A percentile compares a stretch with the other conserved stretches of the same genome.
phyloP scores from a whole-genome alignment of 2,797 vertebrate genomes.

The Melanotaenia trifasciata region DNA sequence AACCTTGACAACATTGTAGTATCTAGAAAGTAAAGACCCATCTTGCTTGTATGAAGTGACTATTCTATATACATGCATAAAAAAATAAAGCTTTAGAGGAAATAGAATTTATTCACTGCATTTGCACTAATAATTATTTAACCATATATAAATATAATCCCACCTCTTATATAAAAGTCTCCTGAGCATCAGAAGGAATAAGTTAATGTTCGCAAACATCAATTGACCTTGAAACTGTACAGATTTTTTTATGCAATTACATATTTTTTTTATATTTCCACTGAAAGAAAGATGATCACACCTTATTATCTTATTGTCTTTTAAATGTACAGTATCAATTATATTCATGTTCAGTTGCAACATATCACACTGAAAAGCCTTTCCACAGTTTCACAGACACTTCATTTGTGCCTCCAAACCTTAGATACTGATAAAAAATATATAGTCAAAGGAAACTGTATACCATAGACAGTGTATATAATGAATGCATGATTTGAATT shows the following conservation, averaged over 20 bases:
- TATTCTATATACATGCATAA: too few species aligned
- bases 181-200: constrained; percentile 34
- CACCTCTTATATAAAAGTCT: constrained; percentile 1
- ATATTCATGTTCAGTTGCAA: too few species aligned
- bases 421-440: constrained; percentile 34
- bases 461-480: not conserved
- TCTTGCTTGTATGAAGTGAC: too few species aligned
- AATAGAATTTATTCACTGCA: not conserved
- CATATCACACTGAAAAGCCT: too few species aligned
- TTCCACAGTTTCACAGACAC: not conserved
- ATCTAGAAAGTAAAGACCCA: not conserved
- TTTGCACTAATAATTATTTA: constrained; percentile 2
- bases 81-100: too few species aligned
- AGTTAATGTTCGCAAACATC: constrained; percentile 53
- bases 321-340: not conserved
- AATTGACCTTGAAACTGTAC: constrained; percentile 54
- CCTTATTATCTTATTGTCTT: not conserved
- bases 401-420: constrained; percentile 15
- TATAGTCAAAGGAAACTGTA: not conserved
- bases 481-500: not conserved
- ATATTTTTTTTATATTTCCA: not conserved
- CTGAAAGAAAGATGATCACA: not conserved
- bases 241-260: constrained; percentile 22
- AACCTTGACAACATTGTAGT: not conserved
- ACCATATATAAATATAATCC: not conserved